These are phyloP conservation scores for Ophonus ardosiacus DNA, from an alignment of 2,888 invertebrate genomes.

Conservation along the genomic window DNA sequence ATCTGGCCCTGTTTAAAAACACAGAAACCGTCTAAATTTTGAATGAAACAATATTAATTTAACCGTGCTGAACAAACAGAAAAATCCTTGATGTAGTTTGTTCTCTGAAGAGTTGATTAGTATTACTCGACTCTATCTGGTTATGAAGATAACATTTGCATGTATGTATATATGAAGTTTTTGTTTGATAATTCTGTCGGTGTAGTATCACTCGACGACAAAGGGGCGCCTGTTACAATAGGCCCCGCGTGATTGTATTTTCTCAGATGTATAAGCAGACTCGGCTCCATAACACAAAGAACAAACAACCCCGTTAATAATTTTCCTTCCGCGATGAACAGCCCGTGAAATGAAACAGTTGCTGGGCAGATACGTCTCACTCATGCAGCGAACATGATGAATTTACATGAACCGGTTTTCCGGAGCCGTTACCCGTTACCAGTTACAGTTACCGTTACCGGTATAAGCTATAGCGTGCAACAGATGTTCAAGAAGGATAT, in stretches of 20 bases:
- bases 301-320: conserved; percentile 45
- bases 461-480: not conserved
- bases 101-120: not conserved
- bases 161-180: conserved; percentile 1
- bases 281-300: conserved; percentile 33
- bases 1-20: too few species aligned
- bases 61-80: not conserved
- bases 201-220: conserved; percentile 13
- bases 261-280: conserved; percentile 22
- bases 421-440: not conserved
- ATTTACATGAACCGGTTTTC: conserved; percentile 42
- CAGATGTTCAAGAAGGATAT: conserved; percentile 32
- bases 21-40: too few species aligned
- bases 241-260: conserved; percentile 18
- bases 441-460: not conserved
- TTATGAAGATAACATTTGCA: conserved; percentile 30
- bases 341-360: conserved; percentile 38
- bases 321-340: conserved; percentile 20
- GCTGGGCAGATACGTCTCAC: conserved; percentile 1
- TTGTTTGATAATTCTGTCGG: not conserved
- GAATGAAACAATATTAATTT: too few species aligned
- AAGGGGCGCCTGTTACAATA: not conserved
- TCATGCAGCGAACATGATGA: conserved; percentile 38
- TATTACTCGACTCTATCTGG: not conserved
- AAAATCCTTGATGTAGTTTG: not conserved